Base-by-base conservation (phyloP, 2,797 vertebrate species). In the Falco novaeseelandiae region DNA sequence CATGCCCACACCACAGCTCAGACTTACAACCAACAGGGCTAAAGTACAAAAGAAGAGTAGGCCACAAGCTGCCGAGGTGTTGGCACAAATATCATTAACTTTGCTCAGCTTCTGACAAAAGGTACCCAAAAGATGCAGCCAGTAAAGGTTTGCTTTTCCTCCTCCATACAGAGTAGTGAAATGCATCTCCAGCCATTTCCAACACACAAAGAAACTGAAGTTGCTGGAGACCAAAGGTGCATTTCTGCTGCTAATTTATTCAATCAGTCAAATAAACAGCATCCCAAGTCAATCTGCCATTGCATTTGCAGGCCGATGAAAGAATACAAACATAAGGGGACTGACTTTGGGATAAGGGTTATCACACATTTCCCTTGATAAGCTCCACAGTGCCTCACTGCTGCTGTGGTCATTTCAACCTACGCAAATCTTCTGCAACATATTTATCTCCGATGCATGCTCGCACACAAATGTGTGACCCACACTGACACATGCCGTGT, bases 401-500 rank as follows among this genome's bases (percentile, higher is more conserved):
- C 71, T 77, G 62, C 52, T 3, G 1, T 5, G 25, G 38, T 38
- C 13, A 2, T 57, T 79, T 36, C 1, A 17, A 84, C 66, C 80
- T 40, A 20, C 8, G 26, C 70, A 94, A 80, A 51, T 44, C 19
- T 51, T 62, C 16, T 30, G 57, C 73, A 54, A 14, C 7, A 1
- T 18, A 10, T 27, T 52, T 44, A 26, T 16, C 26, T 72, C 49
- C 1, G 1, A 54, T 15, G 36, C 3, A 2, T 9, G 55, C 51
- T 81, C 3, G 0, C 21, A 22, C 58, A 19, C 9, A 38, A 34
- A 51, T 0, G 1, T 1, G 2, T 22, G 77, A 87, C 79, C 83
- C 58, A 23, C 15, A 5, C 9, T 66, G 82, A 10, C 1, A 1
- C 0, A 0, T 8, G n/a, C 9, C 69, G 59, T n/a, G 1, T 30